These are phyloP conservation scores for Apis cerana DNA, from an alignment of 1,140 invertebrate genomes.

Conservation along the genomic window DNA sequence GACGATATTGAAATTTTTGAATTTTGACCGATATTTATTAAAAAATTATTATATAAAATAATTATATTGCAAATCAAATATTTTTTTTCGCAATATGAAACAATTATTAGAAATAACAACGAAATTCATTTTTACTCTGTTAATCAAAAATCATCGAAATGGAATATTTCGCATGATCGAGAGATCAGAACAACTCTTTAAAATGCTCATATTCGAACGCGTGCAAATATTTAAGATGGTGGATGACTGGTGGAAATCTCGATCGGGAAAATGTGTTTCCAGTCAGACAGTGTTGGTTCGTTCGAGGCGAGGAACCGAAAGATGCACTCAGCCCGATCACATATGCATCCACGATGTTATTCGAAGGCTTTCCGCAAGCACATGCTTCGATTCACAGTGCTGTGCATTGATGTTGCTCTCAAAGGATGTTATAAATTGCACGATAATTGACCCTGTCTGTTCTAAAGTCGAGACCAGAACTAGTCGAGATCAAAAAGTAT, in stretches of 20 bases:
- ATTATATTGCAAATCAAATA: too few species aligned
- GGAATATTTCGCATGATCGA: not conserved
- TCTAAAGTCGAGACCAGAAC: not conserved
- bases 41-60: too few species aligned
- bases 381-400: not conserved
- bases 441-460: constrained; percentile 7
- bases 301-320: constrained; percentile 21
- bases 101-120: too few species aligned
- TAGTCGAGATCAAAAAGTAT: not conserved
- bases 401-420: constrained; percentile 5
- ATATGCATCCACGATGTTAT: constrained; percentile 16
- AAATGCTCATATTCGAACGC: constrained; percentile 13
- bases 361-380: constrained; percentile 18
- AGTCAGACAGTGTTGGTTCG: not conserved
- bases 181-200: not conserved
- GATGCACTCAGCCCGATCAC: not conserved
- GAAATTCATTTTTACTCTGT: too few species aligned
- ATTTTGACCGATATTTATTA: too few species aligned
- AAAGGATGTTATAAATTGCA: constrained; percentile 17
- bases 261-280: constrained; percentile 13
- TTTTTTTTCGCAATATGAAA: too few species aligned
- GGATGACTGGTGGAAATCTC: not conserved
- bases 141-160: not conserved
- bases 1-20: too few species aligned
- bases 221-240: constrained; percentile 18